Evolutionary conservation across 2,888 invertebrate species (phyloP).

Genomic region (Eustalomyia histrio): DNA sequence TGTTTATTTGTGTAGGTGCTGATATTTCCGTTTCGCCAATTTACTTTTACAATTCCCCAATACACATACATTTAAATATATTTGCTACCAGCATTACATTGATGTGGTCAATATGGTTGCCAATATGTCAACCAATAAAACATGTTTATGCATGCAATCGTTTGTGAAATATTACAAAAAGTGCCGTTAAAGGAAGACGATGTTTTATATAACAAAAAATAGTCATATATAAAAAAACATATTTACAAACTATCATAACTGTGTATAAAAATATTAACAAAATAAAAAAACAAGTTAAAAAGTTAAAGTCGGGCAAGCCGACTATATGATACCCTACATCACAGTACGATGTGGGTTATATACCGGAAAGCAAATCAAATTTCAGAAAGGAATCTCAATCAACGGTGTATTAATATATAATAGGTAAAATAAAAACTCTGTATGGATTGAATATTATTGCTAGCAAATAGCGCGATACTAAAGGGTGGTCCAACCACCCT

Average conservation of each 20-base stretch:
- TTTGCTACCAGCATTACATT: conserved; percentile 14
- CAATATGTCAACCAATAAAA: conserved; percentile 49
- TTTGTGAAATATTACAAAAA: conserved; percentile 23
- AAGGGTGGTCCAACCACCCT: too few species aligned
- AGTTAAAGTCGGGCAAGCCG: too few species aligned
- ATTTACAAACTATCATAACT: not conserved
- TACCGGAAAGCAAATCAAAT: too few species aligned
- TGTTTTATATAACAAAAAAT: not conserved
- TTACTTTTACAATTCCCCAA: conserved; percentile 19
- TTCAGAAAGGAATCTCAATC: too few species aligned
- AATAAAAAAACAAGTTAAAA: not conserved
- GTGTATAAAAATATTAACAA: not conserved
- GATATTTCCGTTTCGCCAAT: conserved; percentile 26
- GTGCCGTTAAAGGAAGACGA: not conserved
- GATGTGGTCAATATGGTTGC: conserved; percentile 48
- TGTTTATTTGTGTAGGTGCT: conserved; percentile 10
- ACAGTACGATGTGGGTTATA: too few species aligned
- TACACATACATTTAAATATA: not conserved
- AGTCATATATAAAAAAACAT: not conserved
- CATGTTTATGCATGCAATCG: conserved; percentile 24
- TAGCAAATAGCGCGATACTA: too few species aligned
- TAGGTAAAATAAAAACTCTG: too few species aligned
- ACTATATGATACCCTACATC: too few species aligned
- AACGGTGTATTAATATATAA: too few species aligned
- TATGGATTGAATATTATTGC: too few species aligned